Percentiles rank a stretch among this genome's conserved stretches.
phyloP scores from a whole-genome alignment of 2,113 vertebrate genomes.

The Macheiramphus alcinus region DNA sequence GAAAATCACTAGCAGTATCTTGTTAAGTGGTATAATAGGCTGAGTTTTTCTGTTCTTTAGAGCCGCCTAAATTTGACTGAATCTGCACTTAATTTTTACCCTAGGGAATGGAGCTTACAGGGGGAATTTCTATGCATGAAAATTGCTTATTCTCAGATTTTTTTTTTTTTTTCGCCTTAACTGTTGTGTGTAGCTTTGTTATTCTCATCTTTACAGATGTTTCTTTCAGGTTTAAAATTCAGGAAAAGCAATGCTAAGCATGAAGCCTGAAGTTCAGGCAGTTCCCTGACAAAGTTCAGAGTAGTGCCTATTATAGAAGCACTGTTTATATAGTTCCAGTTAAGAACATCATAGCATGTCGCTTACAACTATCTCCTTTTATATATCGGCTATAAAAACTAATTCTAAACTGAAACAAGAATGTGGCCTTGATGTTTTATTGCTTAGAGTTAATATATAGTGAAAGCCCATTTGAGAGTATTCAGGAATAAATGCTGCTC shows the following conservation, averaged over 20 bases:
- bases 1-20: not conserved
- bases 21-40: not conserved
- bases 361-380: not conserved
- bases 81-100: not conserved
- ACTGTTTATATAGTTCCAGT: not conserved
- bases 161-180: not conserved
- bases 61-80: not conserved
- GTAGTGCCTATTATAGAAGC: not conserved
- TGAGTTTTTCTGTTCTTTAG: not conserved
- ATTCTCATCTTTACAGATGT: not conserved
- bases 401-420: not conserved
- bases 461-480: not conserved
- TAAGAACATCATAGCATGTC: not conserved
- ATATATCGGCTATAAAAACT: not conserved
- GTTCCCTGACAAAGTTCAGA: not conserved
- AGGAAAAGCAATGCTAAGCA: not conserved
- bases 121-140: not conserved
- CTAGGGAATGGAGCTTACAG: not conserved
- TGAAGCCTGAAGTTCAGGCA: constrained; percentile 1
- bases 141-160: not conserved
- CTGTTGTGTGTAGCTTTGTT: not conserved
- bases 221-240: not conserved
- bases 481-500: constrained; percentile 26
- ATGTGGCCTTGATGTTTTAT: constrained; percentile 8
- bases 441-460: not conserved